Evolutionary conservation across 2,113 vertebrate species (phyloP).

Genomic region (Phrynosoma platyrhinos): DNA sequence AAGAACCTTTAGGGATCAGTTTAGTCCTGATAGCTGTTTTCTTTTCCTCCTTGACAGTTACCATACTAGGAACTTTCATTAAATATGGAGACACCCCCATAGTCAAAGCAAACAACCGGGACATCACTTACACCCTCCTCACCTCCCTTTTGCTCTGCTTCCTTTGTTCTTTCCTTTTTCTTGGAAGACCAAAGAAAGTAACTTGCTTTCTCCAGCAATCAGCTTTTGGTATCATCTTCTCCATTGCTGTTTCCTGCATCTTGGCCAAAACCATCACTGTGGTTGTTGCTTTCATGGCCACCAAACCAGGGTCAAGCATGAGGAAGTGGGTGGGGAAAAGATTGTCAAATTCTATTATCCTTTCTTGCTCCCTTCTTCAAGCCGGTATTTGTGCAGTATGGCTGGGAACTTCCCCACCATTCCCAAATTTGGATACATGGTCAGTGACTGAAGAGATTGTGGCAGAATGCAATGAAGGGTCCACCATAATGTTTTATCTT

Average conservation of each 20-base stretch:
- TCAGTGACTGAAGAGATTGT: constrained; percentile 17
- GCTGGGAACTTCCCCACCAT: not conserved
- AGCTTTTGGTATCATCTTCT: not conserved
- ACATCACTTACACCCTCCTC: not conserved
- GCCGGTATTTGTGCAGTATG: not conserved
- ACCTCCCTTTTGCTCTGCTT: not conserved
- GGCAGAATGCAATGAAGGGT: constrained; percentile 38
- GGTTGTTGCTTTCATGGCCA: constrained; percentile 1
- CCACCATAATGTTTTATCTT: constrained; percentile 24
- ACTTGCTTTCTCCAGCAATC: not conserved
- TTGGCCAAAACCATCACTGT: constrained; percentile 19
- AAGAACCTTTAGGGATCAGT: not conserved
- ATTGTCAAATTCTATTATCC: not conserved
- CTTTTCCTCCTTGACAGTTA: not conserved
- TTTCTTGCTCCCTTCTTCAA: not conserved
- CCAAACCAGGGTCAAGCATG: not conserved
- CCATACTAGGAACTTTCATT: too few species aligned
- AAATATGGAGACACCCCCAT: not conserved
- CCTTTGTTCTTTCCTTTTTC: not conserved
- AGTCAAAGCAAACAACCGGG: not conserved
- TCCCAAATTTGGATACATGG: not conserved
- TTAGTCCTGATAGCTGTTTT: not conserved
- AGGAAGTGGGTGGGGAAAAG: not conserved
- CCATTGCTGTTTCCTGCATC: not conserved
- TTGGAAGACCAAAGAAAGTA: not conserved